Percentiles rank a stretch among this genome's conserved stretches.
Evolutionary conservation across 2,888 invertebrate species (phyloP).

Genomic region (Pachymerium ferrugineum): DNA sequence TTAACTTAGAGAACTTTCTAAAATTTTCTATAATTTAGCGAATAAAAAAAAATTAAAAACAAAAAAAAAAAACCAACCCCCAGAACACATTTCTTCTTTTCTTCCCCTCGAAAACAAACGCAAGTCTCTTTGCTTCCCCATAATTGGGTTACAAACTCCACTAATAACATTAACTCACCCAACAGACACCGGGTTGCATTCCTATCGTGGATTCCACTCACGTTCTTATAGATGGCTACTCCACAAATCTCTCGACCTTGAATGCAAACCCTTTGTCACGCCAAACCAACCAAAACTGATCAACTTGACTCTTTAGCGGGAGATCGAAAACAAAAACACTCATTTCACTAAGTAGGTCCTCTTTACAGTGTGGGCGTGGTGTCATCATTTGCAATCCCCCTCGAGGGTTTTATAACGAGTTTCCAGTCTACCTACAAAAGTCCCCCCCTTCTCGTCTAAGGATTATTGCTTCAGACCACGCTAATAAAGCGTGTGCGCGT

Average conservation of each 20-base stretch:
- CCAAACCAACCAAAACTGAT: too few relatives aligned
- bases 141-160: conserved; percentile 36
- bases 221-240: not conserved
- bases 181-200: not conserved
- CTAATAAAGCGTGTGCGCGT: conserved; percentile 22
- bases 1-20: too few relatives aligned
- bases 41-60: not conserved
- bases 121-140: too few relatives aligned
- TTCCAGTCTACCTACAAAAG: not conserved
- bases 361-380: conserved; percentile 25
- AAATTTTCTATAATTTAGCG: conserved; percentile 40
- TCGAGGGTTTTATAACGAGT: conserved; percentile 23
- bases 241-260: not conserved
- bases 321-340: not conserved
- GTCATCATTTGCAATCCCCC: conserved; percentile 18
- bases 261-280: not conserved
- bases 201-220: not conserved
- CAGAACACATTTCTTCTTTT: not conserved
- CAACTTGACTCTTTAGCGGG: too few relatives aligned
- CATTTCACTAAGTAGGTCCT: conserved; percentile 17
- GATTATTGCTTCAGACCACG: conserved; percentile 24
- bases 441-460: not conserved
- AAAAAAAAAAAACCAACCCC: not conserved
- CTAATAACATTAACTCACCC: conserved; percentile 11
- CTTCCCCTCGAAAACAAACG: not conserved